Base-by-base conservation (phyloP, 2,888 invertebrate species). In the Latrodectus elegans region DNA sequence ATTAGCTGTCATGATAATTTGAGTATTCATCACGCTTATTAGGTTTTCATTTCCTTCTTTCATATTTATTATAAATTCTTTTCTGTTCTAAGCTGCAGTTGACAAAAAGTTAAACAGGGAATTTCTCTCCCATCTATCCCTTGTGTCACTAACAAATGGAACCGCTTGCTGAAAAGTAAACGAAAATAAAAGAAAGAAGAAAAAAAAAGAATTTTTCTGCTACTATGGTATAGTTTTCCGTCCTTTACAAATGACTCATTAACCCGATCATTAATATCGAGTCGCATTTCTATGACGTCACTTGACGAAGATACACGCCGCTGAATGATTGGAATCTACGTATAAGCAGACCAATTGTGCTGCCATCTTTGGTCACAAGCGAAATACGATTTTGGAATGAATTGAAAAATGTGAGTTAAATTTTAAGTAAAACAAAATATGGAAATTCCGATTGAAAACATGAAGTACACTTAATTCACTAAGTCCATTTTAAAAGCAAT, bases 201-300 rank as follows among this genome's bases (percentile, higher is more conserved):
- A 60, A 60, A 55, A 55, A 53, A 60, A 60, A 10, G 6, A 15
- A 15, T 60, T 60, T 60, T 60, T 60, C 60, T 0, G n/a, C 12
- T 15, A 60, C n/a, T 60, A 6, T 60, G n/a, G n/a, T 15, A 60
- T 60, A 60, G 12, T 60, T 60, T 60, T 60, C 60, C 26, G 11
- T 70, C 53, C 67, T 71, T 68, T 72, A 72, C 76, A 81, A 87
- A 77, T 87, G 86, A 87, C 77, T 87, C 86, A 87, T 87, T 87
- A 87, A 77, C 86, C 60, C 51, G 70, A 77, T 87, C 86, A 82
- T 87, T 81, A 87, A 80, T 85, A 77, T 77, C 78, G 84, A 78
- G 72, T 51, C 72, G 67, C 55, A 55, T 38, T 75, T 67, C 15
- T 60, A 49, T 87, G 86, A 87, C 86, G 86, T 87, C 86, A 87